Conservation (phyloP, 2,888 invertebrate genomes). For the Ligdia adustata region DNA sequence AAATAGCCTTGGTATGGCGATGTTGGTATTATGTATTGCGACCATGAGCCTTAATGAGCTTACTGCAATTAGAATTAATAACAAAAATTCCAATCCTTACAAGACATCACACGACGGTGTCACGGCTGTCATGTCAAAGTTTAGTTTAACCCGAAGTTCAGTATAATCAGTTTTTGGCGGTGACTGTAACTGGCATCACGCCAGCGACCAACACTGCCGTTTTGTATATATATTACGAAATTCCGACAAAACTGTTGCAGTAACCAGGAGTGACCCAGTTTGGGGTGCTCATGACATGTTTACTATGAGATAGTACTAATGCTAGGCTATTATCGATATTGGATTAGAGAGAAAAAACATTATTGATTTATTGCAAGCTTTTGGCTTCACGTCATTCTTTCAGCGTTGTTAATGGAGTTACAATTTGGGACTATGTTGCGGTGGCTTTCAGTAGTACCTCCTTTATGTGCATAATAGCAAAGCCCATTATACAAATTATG, state of each 20-base stretch:
- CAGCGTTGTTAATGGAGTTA: neutral
- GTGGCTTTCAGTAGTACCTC: too few relatives aligned
- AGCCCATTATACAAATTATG: too few relatives aligned
- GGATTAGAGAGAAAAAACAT: slow-evolving; percentile 23
- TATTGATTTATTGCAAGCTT: slow-evolving; percentile 33
- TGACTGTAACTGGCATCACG: slow-evolving; percentile 62
- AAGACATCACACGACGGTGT: slow-evolving; percentile 13
- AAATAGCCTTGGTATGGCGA: too few relatives aligned
- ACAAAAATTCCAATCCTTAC: slow-evolving; percentile 7
- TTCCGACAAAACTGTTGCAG: slow-evolving; percentile 78
- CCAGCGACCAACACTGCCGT: slow-evolving; percentile 62
- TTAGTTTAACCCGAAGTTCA: slow-evolving; percentile 20
- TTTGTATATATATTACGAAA: slow-evolving; percentile 76
- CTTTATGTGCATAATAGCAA: too few relatives aligned
- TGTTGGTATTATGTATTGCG: too few relatives aligned
- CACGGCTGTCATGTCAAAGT: slow-evolving; percentile 18
- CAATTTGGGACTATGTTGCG: neutral
- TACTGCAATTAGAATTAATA: too few relatives aligned
- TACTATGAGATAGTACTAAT: slow-evolving; percentile 35
- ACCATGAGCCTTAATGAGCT: too few relatives aligned
- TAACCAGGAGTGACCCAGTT: slow-evolving; percentile 69
- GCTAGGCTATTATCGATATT: slow-evolving; percentile 32
- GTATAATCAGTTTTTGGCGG: slow-evolving; percentile 26
- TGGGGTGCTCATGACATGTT: slow-evolving; percentile 45
- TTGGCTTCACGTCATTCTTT: slow-evolving; percentile 19